A percentile compares a stretch with the other conserved stretches of the same genome.
Evolutionary conservation across 2,888 invertebrate species (phyloP).

Genomic region (Stratiomys singularior): DNA sequence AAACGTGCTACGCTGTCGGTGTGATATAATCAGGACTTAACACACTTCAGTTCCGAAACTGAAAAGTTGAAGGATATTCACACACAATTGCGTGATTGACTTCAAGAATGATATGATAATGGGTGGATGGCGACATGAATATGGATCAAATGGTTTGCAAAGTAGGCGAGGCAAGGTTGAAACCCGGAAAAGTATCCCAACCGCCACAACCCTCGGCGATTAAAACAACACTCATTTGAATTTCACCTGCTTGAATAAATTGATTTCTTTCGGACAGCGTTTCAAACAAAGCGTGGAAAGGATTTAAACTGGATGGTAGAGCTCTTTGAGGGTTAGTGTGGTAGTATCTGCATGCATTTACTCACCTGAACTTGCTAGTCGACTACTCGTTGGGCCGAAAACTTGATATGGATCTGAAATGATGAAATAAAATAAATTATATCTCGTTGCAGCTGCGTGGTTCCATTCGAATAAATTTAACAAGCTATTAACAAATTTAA

Average conservation of each 20-base stretch:
- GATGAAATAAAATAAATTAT: slow-evolving; percentile 54
- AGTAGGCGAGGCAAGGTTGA: slow-evolving; percentile 13
- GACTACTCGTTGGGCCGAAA: slow-evolving; percentile 96
- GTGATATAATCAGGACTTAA: slow-evolving; percentile 56
- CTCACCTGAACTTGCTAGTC: slow-evolving; percentile 93
- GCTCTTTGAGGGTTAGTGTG: too few species aligned
- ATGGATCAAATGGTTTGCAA: slow-evolving; percentile 29
- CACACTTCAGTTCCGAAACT: slow-evolving; percentile 54
- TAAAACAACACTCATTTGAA: slow-evolving; percentile 36
- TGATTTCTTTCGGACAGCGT: not conserved
- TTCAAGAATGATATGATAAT: slow-evolving; percentile 52
- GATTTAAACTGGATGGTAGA: slow-evolving; percentile 30
- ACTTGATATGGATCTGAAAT: slow-evolving; percentile 97
- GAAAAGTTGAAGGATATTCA: slow-evolving; percentile 14
- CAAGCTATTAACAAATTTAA: too few species aligned
- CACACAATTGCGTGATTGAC: slow-evolving; percentile 49
- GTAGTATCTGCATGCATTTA: slow-evolving; percentile 49
- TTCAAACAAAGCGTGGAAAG: not conserved
- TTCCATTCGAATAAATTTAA: too few species aligned
- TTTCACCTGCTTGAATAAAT: slow-evolving; percentile 45
- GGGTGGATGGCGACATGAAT: slow-evolving; percentile 36
- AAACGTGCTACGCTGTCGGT: slow-evolving; percentile 33
- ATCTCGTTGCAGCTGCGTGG: not conserved
- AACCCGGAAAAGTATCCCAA: not conserved
- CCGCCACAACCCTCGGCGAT: slow-evolving; percentile 10